phyloP scores from a whole-genome alignment of 35 echinoderm and acorn worm species.

The Chiridota heheva region DNA sequence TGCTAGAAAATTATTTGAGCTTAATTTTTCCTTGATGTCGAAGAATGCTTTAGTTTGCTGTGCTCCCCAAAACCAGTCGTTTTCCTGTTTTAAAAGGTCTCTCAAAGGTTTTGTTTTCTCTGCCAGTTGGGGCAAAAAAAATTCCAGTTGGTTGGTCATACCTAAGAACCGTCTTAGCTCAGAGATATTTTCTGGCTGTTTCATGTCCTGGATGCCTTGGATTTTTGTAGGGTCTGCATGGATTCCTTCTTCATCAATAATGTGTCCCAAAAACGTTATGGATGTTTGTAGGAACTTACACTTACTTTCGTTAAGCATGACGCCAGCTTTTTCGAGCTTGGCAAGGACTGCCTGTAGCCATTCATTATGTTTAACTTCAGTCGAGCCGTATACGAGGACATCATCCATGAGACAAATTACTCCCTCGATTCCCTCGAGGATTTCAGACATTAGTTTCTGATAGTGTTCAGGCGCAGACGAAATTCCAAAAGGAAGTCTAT shows the following conservation, averaged over 20 bases:
- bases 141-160: constrained; percentile 27
- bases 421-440: constrained; percentile 46
- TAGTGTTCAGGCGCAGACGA: constrained; percentile 49
- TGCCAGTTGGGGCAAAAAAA: constrained; percentile 22
- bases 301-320: constrained; percentile 60
- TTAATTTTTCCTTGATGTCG: background rate
- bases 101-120: constrained; percentile 29
- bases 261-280: constrained; percentile 64
- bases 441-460: constrained; percentile 48
- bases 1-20: background rate
- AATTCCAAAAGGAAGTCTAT: constrained; percentile 47
- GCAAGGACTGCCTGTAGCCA: constrained; percentile 20
- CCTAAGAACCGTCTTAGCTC: constrained; percentile 33
- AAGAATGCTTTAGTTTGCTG: background rate
- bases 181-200: background rate
- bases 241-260: constrained; percentile 34
- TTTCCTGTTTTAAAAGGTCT: constrained; percentile 10
- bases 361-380: constrained; percentile 44
- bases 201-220: constrained; percentile 15
- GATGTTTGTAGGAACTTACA: constrained; percentile 27
- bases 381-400: constrained; percentile 40
- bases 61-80: background rate
- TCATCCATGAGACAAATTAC: constrained; percentile 55
- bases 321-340: constrained; percentile 31
- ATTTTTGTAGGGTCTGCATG: constrained; percentile 39